Base-by-base conservation (phyloP, 2,888 invertebrate genomes). In the Sarcophaga carnaria region DNA sequence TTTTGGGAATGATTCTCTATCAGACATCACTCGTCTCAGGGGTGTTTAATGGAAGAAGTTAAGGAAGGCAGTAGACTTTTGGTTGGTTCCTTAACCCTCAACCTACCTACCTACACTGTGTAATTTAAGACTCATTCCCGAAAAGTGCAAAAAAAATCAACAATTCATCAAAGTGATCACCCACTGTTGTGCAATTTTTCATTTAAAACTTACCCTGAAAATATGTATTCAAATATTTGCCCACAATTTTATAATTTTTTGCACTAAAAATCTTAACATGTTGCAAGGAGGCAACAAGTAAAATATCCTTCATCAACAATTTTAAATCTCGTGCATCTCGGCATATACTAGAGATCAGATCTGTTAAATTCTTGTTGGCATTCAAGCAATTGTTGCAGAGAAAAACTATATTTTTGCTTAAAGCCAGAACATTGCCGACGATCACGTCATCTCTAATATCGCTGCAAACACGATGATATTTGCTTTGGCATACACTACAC, bases 311-410 rank as follows among this genome's bases (percentile, higher is more conserved):
- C 69, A 78, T 17, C 27, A 78, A 3, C 3, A 25, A 14, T 62
- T 78, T 78, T n/a, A 78, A 20, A 22, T 70, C 90, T 92, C 91
- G 91, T 91, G 92, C 91, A 91, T 91, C 92, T 91, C 91, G 91
- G 90, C 92, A 91, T 69, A 77, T 20, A 67, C 20, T 45, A 17
- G 45, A 11, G 25, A 77, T 17, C 27, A 67, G 59, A 12, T 67
- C 4, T n/a, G 45, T 2, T 54, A 60, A 17, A 66, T 66, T 45
- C 5, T 62, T 10, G 47, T 67, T 60, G 4, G 11, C 0, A 20
- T 6, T 12, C n/a, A 69, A 49, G 67, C 80, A 74, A 49, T 80
- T 74, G 47, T 67, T 67, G 67, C 80, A 74, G 27, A 62, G n/a
- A 62, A 27, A 80, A 62, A 80, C 67, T 59, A 69, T 64, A 49